A percentile compares a stretch with the other conserved stretches of the same genome.
Evolutionary conservation across 2,797 vertebrate species (phyloP).

Genomic region (Coluber constrictor): DNA sequence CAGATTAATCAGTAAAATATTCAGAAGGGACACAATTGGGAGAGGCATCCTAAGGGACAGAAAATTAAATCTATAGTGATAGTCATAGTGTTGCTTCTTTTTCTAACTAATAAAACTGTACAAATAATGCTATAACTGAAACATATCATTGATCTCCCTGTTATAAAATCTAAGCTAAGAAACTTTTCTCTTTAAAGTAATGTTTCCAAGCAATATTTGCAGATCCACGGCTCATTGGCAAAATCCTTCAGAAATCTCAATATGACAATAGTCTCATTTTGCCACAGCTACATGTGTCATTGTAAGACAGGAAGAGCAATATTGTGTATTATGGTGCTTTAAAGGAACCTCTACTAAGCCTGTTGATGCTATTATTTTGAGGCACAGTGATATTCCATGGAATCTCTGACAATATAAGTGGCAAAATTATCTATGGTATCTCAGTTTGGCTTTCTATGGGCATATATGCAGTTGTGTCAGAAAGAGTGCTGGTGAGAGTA

Average conservation of each 20-base stretch:
- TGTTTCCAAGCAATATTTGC: neutral
- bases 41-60: neutral
- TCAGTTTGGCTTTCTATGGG: neutral
- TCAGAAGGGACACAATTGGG: neutral
- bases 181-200: neutral
- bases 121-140: neutral
- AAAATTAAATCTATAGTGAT: neutral
- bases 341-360: neutral
- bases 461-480: neutral
- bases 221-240: neutral
- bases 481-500: neutral
- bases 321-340: neutral
- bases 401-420: neutral
- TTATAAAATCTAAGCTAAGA: neutral
- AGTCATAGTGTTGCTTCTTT: neutral
- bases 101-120: neutral
- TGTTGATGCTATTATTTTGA: neutral
- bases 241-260: neutral
- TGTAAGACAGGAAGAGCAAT: neutral
- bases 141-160: neutral
- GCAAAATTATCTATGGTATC: neutral
- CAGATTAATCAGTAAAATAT: neutral
- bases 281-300: neutral
- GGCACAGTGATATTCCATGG: neutral
- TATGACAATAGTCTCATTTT: neutral